phyloP scores from a whole-genome alignment of 2,113 vertebrate genomes.

The Erinaceus europaeus region DNA sequence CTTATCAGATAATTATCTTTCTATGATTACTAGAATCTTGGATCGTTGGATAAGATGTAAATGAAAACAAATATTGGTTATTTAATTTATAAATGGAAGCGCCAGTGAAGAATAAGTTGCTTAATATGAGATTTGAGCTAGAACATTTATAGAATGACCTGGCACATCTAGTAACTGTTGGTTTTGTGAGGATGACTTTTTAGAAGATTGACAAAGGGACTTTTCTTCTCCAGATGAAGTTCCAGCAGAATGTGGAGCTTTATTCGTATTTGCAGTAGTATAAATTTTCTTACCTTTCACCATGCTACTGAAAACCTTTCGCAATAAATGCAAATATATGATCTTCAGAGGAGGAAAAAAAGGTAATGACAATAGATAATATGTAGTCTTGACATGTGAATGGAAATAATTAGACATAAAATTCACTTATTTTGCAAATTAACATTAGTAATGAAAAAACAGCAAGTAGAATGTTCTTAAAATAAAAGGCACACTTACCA shows the following conservation, averaged over 20 bases:
- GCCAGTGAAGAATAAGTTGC: neutral
- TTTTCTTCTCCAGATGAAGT: neutral
- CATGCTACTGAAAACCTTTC: neutral
- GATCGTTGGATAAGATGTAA: neutral
- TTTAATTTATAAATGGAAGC: neutral
- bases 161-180: neutral
- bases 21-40: no score
- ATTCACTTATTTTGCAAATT: neutral
- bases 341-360: slow-evolving; percentile 2
- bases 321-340: neutral
- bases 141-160: neutral
- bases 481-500: neutral
- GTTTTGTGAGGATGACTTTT: neutral
- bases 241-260: neutral
- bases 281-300: neutral
- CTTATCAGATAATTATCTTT: no score
- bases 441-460: neutral
- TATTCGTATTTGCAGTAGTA: neutral
- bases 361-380: slow-evolving; percentile 40
- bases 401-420: neutral
- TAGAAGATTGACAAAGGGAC: slow-evolving; percentile 1
- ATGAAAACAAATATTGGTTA: neutral
- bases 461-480: neutral
- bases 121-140: neutral
- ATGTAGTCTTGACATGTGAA: neutral